Evolutionary conservation across 2,888 invertebrate genomes (phyloP).

Genomic region (Melikaiella ostensackeni): DNA sequence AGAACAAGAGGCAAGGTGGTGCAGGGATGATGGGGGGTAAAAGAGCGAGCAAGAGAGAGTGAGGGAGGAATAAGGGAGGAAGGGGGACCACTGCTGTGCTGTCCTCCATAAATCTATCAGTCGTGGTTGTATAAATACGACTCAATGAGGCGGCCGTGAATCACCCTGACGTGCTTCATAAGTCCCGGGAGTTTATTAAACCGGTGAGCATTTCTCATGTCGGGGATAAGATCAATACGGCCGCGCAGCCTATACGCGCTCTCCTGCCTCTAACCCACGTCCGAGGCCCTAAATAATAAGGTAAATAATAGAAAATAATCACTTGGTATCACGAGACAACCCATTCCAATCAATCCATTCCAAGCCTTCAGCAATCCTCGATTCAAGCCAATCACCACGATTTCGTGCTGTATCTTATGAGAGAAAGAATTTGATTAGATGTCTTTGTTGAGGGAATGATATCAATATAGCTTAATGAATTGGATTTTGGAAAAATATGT

Average conservation of each 20-base stretch:
- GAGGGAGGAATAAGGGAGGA: slow-evolving; percentile 51
- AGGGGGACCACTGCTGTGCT: slow-evolving; percentile 73
- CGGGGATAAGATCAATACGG: slow-evolving; percentile 78
- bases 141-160: slow-evolving; percentile 78
- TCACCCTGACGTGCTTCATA: slow-evolving; percentile 78
- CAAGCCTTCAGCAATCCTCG: not conserved
- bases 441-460: not conserved
- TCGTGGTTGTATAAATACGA: slow-evolving; percentile 78
- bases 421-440: not conserved
- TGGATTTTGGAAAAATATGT: not conserved
- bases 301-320: slow-evolving; percentile 72
- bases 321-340: slow-evolving; percentile 60
- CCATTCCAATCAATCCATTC: not conserved
- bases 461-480: not conserved
- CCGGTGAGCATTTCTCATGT: slow-evolving; percentile 78
- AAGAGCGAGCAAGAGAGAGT: slow-evolving; percentile 51
- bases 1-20: slow-evolving; percentile 56
- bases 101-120: slow-evolving; percentile 78
- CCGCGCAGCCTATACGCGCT: slow-evolving; percentile 68
- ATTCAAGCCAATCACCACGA: not conserved
- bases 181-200: slow-evolving; percentile 78
- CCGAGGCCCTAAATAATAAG: slow-evolving; percentile 68
- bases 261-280: slow-evolving; percentile 69
- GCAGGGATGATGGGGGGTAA: slow-evolving; percentile 48
- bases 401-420: not conserved